Evolutionary conservation across 2,888 invertebrate genomes (phyloP).

Genomic region (Nymphalis polychloros): DNA sequence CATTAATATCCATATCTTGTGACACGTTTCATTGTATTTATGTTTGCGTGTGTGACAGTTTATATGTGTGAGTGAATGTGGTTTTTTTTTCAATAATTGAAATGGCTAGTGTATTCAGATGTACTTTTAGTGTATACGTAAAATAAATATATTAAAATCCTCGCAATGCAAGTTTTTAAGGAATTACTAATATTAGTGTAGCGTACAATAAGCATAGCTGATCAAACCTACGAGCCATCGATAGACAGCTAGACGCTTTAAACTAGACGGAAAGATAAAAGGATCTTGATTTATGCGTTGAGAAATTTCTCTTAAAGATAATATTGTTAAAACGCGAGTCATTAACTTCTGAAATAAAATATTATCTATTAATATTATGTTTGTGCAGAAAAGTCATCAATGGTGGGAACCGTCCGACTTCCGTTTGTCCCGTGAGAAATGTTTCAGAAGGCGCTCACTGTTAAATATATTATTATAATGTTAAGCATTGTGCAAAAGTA

Average conservation of each 20-base stretch:
- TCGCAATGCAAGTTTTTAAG: no score
- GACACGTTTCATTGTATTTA: slow-evolving; percentile 5
- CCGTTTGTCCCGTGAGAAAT: slow-evolving; percentile 21
- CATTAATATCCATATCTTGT: slow-evolving; percentile 3
- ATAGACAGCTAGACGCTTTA: no score
- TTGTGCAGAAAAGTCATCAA: slow-evolving; percentile 17
- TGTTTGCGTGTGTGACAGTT: background rate
- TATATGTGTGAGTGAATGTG: background rate
- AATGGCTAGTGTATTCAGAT: background rate
- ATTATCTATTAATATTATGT: background rate
- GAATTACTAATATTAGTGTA: no score
- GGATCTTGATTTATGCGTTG: no score
- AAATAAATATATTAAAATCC: no score
- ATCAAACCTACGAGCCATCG: no score
- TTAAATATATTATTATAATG: background rate
- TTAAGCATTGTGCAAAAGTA: background rate
- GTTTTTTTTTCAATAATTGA: background rate
- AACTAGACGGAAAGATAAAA: no score
- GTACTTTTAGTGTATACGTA: no score
- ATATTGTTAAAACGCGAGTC: no score
- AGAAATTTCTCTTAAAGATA: no score
- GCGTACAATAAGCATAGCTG: no score
- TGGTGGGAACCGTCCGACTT: slow-evolving; percentile 10
- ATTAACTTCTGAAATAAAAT: no score
- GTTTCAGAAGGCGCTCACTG: background rate